phyloP scores from a whole-genome alignment of 2,888 invertebrate genomes.

The Eustalomyia histrio region DNA sequence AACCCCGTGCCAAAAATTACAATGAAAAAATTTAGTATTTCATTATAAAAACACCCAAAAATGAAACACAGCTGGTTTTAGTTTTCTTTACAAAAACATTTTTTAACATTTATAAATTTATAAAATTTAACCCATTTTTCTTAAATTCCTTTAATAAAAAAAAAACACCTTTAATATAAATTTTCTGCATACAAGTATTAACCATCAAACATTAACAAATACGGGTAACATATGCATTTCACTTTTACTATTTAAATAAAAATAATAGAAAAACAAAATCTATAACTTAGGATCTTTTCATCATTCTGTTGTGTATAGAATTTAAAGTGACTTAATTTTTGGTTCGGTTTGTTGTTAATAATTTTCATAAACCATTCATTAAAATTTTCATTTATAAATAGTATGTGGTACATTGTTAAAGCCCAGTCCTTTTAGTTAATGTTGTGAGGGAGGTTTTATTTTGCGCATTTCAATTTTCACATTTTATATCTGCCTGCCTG shows the following conservation, averaged over 20 bases:
- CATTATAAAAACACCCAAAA: background rate
- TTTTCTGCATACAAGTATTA: background rate
- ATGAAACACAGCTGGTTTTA: background rate
- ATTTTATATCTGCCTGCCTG: slow-evolving; percentile 20
- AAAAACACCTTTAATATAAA: slow-evolving; percentile 7
- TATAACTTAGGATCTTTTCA: slow-evolving; percentile 3
- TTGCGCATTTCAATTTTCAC: slow-evolving; percentile 58
- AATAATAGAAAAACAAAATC: slow-evolving; percentile 3
- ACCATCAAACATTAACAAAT: background rate
- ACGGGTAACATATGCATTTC: slow-evolving; percentile 4
- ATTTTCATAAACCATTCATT: background rate
- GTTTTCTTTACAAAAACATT: background rate
- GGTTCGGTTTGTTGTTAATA: background rate
- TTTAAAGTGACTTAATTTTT: background rate
- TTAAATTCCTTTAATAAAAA: background rate
- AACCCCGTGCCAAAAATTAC: slow-evolving; percentile 63
- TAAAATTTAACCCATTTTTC: background rate
- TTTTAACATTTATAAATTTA: background rate
- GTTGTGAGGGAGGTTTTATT: slow-evolving; percentile 45
- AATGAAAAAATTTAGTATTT: background rate
- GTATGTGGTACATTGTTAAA: too few relatives aligned
- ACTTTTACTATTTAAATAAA: background rate
- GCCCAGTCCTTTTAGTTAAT: background rate
- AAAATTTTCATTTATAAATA: background rate
- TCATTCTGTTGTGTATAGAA: background rate